Evolutionary conservation across 2,113 vertebrate species (phyloP).

Genomic region (Peromyscus leucopus): DNA sequence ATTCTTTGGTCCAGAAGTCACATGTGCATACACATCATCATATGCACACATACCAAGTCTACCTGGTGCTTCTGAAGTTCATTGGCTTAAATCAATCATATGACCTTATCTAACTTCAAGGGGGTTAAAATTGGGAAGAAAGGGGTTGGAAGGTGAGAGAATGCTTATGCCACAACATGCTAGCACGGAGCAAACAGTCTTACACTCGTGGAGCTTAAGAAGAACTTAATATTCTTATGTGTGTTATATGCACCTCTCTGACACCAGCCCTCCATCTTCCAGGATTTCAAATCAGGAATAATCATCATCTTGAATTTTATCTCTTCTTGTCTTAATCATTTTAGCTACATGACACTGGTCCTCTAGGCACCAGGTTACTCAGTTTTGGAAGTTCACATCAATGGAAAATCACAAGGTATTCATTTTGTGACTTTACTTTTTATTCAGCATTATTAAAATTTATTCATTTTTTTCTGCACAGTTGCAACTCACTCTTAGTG

Average conservation of each 20-base stretch:
- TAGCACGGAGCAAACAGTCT: not conserved
- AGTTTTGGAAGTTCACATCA: slow-evolving; percentile 10
- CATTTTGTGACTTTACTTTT: slow-evolving; percentile 35
- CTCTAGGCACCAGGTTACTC: not conserved
- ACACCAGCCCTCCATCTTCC: not conserved
- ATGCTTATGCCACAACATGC: not conserved
- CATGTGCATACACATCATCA: too few species aligned
- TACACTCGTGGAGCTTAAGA: not conserved
- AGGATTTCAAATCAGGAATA: not conserved
- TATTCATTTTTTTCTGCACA: not conserved
- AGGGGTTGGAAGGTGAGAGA: not conserved
- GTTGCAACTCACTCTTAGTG: not conserved
- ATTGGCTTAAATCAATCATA: slow-evolving; percentile 5
- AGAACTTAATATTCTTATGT: not conserved
- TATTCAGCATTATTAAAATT: slow-evolving; percentile 1
- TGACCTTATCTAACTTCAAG: slow-evolving; percentile 17
- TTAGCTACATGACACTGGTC: not conserved
- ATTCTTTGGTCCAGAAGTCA: slow-evolving; percentile 3
- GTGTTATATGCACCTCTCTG: not conserved
- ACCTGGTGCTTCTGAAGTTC: not conserved
- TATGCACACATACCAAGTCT: not conserved
- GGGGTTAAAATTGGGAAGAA: not conserved
- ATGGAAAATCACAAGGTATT: not conserved
- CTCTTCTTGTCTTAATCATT: not conserved
- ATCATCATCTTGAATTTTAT: not conserved